Percentiles rank a stretch among this genome's conserved stretches.
phyloP scores from a whole-genome alignment of 2,797 vertebrate species.

The Acanthis flammea region DNA sequence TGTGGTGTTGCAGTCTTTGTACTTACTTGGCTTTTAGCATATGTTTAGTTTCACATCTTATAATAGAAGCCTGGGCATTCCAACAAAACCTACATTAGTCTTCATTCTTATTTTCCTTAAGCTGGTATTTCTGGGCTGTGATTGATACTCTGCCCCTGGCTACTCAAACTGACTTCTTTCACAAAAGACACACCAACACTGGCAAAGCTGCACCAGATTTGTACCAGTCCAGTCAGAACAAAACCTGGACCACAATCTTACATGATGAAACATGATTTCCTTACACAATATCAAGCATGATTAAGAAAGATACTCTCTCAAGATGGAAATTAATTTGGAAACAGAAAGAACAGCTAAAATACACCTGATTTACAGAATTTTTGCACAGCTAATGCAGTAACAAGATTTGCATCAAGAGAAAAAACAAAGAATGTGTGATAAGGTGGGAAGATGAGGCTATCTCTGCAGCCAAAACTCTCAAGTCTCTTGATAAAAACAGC shows the following conservation, averaged over 20 bases:
- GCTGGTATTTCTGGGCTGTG: not conserved
- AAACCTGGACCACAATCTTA: conserved; percentile 23
- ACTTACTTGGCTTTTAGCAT: not conserved
- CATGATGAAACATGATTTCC: not conserved
- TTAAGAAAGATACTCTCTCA: not conserved
- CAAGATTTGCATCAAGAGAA: not conserved
- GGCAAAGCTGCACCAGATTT: not conserved
- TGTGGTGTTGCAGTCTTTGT: not conserved
- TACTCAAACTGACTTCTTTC: not conserved
- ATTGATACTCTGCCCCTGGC: not conserved
- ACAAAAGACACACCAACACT: not conserved
- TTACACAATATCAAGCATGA: conserved; percentile 4
- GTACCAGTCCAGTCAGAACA: conserved; percentile 32
- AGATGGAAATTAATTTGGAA: not conserved
- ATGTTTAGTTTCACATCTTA: not conserved
- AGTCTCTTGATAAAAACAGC: not conserved
- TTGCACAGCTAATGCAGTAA: not conserved
- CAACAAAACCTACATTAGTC: not conserved
- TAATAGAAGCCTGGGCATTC: not conserved
- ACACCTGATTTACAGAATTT: not conserved
- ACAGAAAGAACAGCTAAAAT: not conserved
- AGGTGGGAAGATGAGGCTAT: not conserved
- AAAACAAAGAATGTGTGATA: not conserved
- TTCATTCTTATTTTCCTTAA: not conserved
- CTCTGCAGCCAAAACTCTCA: not conserved